A percentile compares a stretch with the other conserved stretches of the same genome.
phyloP scores from a whole-genome alignment of 2,113 vertebrate genomes.

The Chaetops frenatus region DNA sequence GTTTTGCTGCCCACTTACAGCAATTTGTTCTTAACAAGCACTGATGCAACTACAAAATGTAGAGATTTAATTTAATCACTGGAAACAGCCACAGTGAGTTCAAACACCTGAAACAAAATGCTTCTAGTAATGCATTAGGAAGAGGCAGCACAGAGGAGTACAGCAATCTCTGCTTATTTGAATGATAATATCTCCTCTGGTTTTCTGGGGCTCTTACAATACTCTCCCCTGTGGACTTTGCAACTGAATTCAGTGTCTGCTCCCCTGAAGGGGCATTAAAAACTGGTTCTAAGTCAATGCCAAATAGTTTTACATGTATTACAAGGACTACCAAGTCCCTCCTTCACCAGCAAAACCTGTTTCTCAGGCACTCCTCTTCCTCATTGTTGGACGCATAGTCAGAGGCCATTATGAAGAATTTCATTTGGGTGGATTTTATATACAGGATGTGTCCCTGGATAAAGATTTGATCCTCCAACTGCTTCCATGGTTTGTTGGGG shows the following conservation, averaged over 20 bases:
- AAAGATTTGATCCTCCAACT: background rate
- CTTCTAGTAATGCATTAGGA: background rate
- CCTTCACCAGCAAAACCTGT: constrained; percentile 42
- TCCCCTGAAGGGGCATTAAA: background rate
- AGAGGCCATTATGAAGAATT: background rate
- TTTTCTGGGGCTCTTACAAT: background rate
- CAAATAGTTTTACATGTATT: background rate
- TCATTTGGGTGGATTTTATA: background rate
- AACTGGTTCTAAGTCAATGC: background rate
- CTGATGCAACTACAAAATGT: background rate
- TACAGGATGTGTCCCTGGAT: background rate
- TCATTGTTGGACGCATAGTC: background rate
- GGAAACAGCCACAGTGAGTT: background rate
- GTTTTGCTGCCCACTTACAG: background rate
- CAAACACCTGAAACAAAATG: background rate
- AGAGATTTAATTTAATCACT: background rate
- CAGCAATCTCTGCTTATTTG: background rate
- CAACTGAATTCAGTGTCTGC: background rate
- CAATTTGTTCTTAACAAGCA: background rate
- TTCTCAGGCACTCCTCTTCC: constrained; percentile 17
- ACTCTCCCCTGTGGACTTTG: background rate
- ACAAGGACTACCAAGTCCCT: background rate
- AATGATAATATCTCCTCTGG: background rate
- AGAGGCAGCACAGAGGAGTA: background rate
- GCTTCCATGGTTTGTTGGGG: background rate